phyloP scores from a whole-genome alignment of 1,140 invertebrate genomes.

The Dendroctonus ponderosae region DNA sequence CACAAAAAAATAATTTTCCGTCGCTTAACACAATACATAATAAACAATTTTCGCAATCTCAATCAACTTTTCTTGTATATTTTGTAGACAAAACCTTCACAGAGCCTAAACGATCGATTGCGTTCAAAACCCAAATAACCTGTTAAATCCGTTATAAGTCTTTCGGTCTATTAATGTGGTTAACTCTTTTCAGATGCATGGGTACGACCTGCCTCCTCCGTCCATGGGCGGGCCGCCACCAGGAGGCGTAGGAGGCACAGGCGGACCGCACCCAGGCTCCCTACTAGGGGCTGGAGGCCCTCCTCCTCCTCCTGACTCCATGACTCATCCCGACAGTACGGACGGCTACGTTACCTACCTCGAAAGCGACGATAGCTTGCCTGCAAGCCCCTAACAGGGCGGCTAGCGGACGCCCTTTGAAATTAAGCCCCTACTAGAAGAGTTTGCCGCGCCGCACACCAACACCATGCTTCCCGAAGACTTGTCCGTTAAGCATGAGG shows the following conservation, averaged over 20 bases:
- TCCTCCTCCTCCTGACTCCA: conserved; percentile 61
- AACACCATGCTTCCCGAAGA: conserved; percentile 9
- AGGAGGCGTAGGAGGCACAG: conserved; percentile 39
- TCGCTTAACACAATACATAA: too few species aligned
- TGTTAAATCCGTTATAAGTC: too few species aligned
- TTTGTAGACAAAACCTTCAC: too few species aligned
- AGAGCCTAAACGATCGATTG: too few species aligned
- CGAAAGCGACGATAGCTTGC: conserved; percentile 79
- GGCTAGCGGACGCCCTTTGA: conserved; percentile 19
- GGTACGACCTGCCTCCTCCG: conserved; percentile 72
- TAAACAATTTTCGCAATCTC: too few species aligned
- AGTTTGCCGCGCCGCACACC: background rate
- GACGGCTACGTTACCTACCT: conserved; percentile 88
- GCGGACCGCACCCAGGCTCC: conserved; percentile 51
- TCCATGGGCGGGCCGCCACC: conserved; percentile 50
- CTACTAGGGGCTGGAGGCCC: conserved; percentile 45
- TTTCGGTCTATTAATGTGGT: too few species aligned
- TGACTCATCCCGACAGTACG: conserved; percentile 76
- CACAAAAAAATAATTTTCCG: too few species aligned
- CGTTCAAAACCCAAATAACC: too few species aligned
- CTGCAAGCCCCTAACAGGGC: conserved; percentile 62
- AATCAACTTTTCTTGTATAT: too few species aligned
- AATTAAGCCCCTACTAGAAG: conserved; percentile 2
- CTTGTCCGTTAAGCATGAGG: conserved; percentile 11
- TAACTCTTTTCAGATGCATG: conserved; percentile 72